Conservation (phyloP, 2,888 invertebrate species). For the Digitonthophagus gazella region DNA sequence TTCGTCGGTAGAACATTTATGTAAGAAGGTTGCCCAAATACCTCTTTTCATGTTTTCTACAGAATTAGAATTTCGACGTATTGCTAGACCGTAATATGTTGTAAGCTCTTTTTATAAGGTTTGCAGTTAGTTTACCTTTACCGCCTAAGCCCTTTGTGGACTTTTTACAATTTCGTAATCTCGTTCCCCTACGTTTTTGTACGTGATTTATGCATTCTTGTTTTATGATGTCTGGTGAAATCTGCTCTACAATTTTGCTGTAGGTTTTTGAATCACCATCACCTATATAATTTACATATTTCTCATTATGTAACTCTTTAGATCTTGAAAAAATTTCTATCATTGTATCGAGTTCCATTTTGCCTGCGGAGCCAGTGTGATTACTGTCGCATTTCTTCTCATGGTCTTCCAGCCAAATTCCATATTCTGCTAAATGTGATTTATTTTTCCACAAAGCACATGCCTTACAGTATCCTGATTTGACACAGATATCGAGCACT, state of each 20-base stretch:
- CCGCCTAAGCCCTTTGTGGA: no score
- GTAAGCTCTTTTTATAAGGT: constrained; percentile 23
- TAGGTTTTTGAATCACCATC: no score
- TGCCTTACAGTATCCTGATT: constrained; percentile 24
- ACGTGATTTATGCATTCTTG: constrained; percentile 20
- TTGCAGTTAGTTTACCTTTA: constrained; percentile 13
- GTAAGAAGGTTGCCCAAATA: constrained; percentile 31
- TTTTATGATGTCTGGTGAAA: constrained; percentile 10
- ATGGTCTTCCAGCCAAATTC: constrained; percentile 1
- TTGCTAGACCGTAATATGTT: constrained; percentile 27
- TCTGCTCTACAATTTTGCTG: neutral
- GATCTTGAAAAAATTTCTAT: constrained; percentile 18
- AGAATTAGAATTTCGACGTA: constrained; percentile 25
- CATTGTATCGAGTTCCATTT: constrained; percentile 22
- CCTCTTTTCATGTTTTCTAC: constrained; percentile 31
- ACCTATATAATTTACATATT: constrained; percentile 19
- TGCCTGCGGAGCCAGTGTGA: constrained; percentile 24
- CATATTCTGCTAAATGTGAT: constrained; percentile 21
- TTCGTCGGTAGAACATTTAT: constrained; percentile 28
- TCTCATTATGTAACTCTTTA: constrained; percentile 16
- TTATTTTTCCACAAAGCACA: constrained; percentile 23
- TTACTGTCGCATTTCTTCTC: constrained; percentile 12
- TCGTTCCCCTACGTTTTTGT: constrained; percentile 6
- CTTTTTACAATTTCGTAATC: constrained; percentile 8
- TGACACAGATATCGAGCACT: constrained; percentile 28